Percentiles rank a stretch among this genome's conserved stretches.
Evolutionary conservation across 2,113 vertebrate genomes (phyloP).

Genomic region (Bambusicola thoracicus): DNA sequence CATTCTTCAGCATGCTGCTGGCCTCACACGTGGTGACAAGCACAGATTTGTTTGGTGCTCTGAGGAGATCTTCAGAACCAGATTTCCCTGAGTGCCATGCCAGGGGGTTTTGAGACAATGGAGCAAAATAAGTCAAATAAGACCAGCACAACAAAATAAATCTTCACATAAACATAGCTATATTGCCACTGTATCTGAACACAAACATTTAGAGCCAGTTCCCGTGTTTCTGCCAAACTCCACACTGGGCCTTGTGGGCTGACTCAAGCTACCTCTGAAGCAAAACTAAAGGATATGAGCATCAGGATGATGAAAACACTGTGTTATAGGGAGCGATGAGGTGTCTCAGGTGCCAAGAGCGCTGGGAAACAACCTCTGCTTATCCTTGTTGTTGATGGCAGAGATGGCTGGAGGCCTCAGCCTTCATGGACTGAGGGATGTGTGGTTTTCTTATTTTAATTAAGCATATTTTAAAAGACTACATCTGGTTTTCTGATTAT

Average conservation of each 20-base stretch:
- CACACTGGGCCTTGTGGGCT: accelerated
- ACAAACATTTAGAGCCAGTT: accelerated
- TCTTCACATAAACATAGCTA: neutral
- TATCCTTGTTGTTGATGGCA: neutral
- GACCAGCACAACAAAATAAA: neutral
- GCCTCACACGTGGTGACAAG: neutral
- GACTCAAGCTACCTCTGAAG: neutral
- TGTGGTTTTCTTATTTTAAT: neutral
- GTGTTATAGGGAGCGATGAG: neutral
- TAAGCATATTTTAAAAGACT: neutral
- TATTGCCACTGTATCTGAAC: neutral
- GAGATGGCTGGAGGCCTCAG: neutral
- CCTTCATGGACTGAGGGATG: neutral
- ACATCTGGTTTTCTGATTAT: neutral
- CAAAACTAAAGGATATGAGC: neutral
- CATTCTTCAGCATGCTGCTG: neutral
- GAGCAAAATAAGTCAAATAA: neutral
- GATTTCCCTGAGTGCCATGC: neutral
- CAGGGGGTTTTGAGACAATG: neutral
- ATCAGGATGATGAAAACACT: accelerated
- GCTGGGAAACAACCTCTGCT: neutral
- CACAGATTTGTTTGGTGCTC: neutral
- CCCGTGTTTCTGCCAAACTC: neutral
- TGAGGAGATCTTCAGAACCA: neutral
- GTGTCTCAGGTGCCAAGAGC: neutral